These are phyloP conservation scores for Branchinecta lynchi DNA, from an alignment of 1,140 invertebrate genomes.

Conservation along the genomic window DNA sequence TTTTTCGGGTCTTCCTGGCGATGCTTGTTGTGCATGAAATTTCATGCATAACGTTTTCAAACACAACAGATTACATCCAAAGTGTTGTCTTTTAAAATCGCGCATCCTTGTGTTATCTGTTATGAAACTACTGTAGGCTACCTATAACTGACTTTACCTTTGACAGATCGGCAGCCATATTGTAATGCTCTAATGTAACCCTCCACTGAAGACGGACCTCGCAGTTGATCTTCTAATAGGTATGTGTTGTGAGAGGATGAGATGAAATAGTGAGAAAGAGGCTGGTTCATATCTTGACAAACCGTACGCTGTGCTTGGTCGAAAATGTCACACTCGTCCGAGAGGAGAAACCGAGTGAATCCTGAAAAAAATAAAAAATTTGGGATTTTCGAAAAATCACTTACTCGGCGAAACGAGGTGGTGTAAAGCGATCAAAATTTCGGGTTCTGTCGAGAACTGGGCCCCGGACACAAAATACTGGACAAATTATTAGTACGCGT, in stretches of 20 bases:
- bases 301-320: constrained; percentile 35
- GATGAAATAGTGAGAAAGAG: constrained; percentile 45
- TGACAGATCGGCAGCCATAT: constrained; percentile 34
- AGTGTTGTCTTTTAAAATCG: too few species aligned
- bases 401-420: too few species aligned
- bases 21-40: too few species aligned
- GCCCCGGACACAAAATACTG: too few species aligned
- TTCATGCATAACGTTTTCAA: too few species aligned
- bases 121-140: too few species aligned
- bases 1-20: too few species aligned
- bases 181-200: constrained; percentile 33
- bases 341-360: constrained; percentile 43
- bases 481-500: too few species aligned
- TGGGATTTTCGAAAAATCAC: background rate
- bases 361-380: constrained; percentile 29
- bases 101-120: too few species aligned
- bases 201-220: constrained; percentile 37
- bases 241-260: constrained; percentile 47
- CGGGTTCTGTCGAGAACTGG: too few species aligned
- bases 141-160: constrained; percentile 27
- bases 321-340: constrained; percentile 42
- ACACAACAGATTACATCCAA: too few species aligned
- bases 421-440: too few species aligned
- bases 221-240: constrained; percentile 38
- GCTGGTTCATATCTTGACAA: constrained; percentile 43